Base-by-base conservation (phyloP, 2,113 vertebrate genomes). In the Dipodomys stephensi region DNA sequence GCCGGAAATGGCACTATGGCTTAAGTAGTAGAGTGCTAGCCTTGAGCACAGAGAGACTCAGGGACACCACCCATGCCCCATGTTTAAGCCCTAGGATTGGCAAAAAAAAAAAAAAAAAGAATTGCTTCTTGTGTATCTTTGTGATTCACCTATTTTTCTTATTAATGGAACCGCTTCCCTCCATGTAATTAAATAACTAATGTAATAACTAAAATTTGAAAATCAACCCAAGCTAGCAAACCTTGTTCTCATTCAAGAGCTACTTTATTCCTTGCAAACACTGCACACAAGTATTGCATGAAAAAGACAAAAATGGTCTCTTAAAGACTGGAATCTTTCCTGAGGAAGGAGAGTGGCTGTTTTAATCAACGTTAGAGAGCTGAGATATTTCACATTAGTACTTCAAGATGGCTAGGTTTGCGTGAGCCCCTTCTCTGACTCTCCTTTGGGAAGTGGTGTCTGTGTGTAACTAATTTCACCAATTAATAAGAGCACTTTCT, bases 401-500 rank as follows among this genome's bases (percentile, higher is more conserved):
- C 32, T 92, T 92, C 15, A 77, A 73, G 11, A 0, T 83, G 65
- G 57, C 46, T 35, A 6, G 12, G 65, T 92, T 95, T 67, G 10
- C 1, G 53, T 57, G 74, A 60, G 67, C 67, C 22, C 79, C 3
- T n/a, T 74, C 69, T 84, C 49, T 94, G 30, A 74, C 25, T 60
- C 10, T 86, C 82, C 91, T 79, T 79, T 90, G 72, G 86, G 32
- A 85, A 88, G 25, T 72, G 4, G 7, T 86, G 83, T 69, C 71
- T 86, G 30, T 76, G 11, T 60, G 44, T 62, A 80, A 81, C 25
- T 88, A 49, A 91, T 62, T 49, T 83, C 87, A 32, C 12, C 53
- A 83, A 62, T 62, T 76, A 93, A 83, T 86, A 49, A 62, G 88
- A 83, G 20, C 74, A 57, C 35, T 92, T 86, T 80, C 79, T 62